phyloP scores from a whole-genome alignment of 2,113 vertebrate species.

The Ailuropoda melanoleuca region DNA sequence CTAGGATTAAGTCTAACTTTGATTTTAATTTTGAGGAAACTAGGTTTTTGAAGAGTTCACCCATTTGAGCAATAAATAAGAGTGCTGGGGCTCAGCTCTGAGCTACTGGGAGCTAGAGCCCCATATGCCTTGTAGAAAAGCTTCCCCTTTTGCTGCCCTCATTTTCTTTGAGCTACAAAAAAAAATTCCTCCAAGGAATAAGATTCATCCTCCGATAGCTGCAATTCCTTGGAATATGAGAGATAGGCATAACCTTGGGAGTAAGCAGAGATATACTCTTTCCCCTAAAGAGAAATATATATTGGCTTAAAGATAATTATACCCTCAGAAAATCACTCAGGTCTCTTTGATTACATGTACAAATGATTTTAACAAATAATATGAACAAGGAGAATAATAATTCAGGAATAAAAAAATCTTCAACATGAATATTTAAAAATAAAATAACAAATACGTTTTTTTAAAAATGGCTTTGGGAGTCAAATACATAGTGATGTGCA shows the following conservation, averaged over 20 bases:
- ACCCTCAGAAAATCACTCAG: background rate
- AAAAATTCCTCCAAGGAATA: background rate
- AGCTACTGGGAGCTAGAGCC: background rate
- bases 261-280: background rate
- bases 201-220: background rate
- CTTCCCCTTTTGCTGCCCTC: background rate
- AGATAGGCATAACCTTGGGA: background rate
- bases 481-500: background rate
- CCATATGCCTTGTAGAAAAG: background rate
- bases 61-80: background rate
- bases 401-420: background rate
- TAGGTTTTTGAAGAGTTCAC: background rate
- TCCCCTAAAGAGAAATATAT: background rate
- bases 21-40: background rate
- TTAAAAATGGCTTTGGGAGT: background rate
- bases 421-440: background rate
- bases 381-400: background rate
- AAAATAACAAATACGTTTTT: background rate
- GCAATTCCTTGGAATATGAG: background rate
- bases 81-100: background rate
- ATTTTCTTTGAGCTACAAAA: background rate
- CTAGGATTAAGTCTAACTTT: background rate
- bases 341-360: background rate
- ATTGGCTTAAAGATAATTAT: background rate
- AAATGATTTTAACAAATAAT: background rate